A percentile compares a stretch with the other conserved stretches of the same genome.
Evolutionary conservation across 1,140 invertebrate species (phyloP).

Genomic region (Matsumurasca onukii): DNA sequence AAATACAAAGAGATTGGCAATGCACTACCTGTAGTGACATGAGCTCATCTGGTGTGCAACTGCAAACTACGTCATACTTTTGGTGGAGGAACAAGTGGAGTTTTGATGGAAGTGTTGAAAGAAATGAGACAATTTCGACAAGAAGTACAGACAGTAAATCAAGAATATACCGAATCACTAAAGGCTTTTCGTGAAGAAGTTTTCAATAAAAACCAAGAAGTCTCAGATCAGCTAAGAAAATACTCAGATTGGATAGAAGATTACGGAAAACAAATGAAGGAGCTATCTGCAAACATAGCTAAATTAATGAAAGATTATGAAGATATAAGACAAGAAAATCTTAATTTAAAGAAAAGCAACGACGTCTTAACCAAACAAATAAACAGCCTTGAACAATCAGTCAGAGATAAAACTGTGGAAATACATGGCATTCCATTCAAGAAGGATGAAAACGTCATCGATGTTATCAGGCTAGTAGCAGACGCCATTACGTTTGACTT

Average conservation of each 20-base stretch:
- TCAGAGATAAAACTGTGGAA: constrained; percentile 7
- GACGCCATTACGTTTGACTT: not conserved
- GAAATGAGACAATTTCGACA: not conserved
- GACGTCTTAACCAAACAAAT: not conserved
- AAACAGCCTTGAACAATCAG: not conserved
- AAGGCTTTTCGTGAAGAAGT: not conserved
- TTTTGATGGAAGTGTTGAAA: not conserved
- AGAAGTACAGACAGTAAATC: not conserved
- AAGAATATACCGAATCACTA: not conserved
- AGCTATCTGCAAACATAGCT: not conserved
- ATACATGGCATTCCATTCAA: constrained; percentile 13
- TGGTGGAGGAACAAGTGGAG: not conserved
- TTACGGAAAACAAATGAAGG: not conserved
- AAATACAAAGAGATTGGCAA: not conserved
- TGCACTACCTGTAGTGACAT: not conserved
- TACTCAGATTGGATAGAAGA: constrained; percentile 14
- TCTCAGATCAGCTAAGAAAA: not conserved
- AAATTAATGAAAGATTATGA: not conserved
- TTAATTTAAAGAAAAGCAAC: constrained; percentile 15
- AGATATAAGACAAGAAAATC: constrained; percentile 16
- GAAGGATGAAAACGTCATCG: not conserved
- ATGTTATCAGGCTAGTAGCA: not conserved
- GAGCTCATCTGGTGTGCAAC: not conserved
- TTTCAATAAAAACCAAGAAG: not conserved
- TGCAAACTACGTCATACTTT: not conserved